Evolutionary conservation across 2,797 vertebrate genomes (phyloP).

Genomic region (Dicrostonyx torquatus): DNA sequence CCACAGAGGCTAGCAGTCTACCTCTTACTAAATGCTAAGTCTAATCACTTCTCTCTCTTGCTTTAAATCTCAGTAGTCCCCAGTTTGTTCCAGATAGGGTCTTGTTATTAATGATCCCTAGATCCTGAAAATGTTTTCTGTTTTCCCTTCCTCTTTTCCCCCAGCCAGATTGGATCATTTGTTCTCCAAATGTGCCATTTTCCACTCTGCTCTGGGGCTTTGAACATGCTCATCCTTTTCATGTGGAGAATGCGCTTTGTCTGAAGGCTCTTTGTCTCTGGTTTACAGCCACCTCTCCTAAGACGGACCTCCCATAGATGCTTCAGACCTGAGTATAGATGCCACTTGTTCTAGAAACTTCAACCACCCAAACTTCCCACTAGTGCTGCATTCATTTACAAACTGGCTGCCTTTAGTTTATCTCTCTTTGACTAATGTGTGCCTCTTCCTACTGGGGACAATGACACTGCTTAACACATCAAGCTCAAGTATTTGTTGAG

Average conservation of each 20-base stretch:
- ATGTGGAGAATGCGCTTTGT: background rate
- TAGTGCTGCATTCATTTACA: background rate
- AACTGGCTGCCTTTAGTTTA: background rate
- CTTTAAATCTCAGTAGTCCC: background rate
- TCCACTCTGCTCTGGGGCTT: background rate
- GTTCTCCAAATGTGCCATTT: background rate
- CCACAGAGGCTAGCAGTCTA: background rate
- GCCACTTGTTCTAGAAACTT: background rate
- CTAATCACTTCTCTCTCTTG: background rate
- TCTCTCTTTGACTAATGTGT: background rate
- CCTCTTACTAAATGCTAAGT: background rate
- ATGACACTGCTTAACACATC: background rate
- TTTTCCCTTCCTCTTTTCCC: background rate
- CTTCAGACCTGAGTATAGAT: background rate
- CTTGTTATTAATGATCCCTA: background rate
- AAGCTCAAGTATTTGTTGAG: conserved; percentile 4
- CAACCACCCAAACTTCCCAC: background rate
- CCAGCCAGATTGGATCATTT: background rate
- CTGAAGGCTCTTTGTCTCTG: background rate
- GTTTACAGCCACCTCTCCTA: background rate
- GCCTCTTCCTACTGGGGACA: background rate
- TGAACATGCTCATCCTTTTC: background rate
- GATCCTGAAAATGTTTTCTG: background rate
- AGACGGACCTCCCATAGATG: background rate
- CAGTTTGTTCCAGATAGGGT: background rate